Evolutionary conservation across 2,888 invertebrate species (phyloP).

Genomic region (Calliphora vomitoria): DNA sequence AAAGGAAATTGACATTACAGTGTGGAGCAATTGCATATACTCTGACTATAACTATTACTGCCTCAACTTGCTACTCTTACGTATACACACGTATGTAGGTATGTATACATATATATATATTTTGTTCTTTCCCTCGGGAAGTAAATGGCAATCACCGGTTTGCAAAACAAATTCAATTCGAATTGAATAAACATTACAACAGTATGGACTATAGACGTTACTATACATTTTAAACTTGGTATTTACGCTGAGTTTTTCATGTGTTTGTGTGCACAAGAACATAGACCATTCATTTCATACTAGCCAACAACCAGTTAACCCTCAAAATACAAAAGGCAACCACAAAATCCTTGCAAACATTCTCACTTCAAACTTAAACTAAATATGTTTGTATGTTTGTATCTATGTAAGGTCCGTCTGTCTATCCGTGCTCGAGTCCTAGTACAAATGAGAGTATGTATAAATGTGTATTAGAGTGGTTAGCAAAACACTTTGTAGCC

Average conservation of each 20-base stretch:
- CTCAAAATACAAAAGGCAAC: conserved; percentile 33
- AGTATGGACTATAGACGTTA: conserved; percentile 8
- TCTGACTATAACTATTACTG: conserved; percentile 67
- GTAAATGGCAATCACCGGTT: conserved; percentile 80
- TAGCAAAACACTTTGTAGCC: conserved; percentile 56
- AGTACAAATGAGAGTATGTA: conserved; percentile 16
- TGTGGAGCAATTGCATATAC: conserved; percentile 55
- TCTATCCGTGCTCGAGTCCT: not conserved
- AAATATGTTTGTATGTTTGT: conserved; percentile 3
- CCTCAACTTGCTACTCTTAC: not conserved
- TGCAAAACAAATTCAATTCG: conserved; percentile 74
- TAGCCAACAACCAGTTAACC: conserved; percentile 1
- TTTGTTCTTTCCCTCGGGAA: conserved; percentile 71
- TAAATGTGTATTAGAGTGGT: conserved; percentile 3
- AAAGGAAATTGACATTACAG: conserved; percentile 81
- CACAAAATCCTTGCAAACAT: conserved; percentile 29
- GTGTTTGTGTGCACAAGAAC: not conserved
- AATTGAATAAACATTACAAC: conserved; percentile 76
- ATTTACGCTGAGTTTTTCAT: not conserved
- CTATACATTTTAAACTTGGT: not conserved
- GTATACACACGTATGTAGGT: not conserved
- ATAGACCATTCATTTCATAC: not conserved
- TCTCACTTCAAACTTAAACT: not conserved
- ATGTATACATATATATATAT: not conserved
- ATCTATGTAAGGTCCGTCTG: conserved; percentile 13